phyloP scores from a whole-genome alignment of 1,140 invertebrate genomes.

The Euborellia annulipes region DNA sequence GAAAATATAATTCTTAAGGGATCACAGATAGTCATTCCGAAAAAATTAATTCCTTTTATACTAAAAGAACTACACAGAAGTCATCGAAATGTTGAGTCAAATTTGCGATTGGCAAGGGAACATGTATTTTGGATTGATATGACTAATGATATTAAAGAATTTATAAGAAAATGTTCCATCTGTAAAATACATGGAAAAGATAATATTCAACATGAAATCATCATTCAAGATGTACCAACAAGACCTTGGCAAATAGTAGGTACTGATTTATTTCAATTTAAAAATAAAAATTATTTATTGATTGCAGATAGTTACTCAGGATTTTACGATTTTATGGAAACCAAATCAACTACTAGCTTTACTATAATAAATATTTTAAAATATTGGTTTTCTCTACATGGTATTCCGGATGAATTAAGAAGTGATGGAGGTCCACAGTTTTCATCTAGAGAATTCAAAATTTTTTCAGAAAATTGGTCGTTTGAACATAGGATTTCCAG shows the following conservation, averaged over 20 bases:
- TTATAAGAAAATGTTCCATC: background rate
- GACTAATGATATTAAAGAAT: conserved; percentile 4
- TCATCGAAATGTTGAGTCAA: no score
- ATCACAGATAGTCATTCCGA: background rate
- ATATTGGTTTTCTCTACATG: conserved; percentile 4
- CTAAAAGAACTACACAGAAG: background rate
- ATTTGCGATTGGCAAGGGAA: no score
- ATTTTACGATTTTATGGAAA: background rate
- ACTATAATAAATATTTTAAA: conserved; percentile 1
- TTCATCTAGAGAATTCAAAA: background rate
- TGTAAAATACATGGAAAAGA: background rate
- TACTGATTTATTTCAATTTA: conserved; percentile 2
- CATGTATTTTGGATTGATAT: conserved; percentile 6
- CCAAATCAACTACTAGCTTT: background rate
- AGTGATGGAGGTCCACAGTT: conserved; percentile 5
- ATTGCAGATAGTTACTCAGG: conserved; percentile 3
- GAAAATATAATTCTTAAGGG: conserved; percentile 6
- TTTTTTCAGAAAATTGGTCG: background rate
- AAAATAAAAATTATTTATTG: conserved; percentile 1
- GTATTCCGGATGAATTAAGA: conserved; percentile 5
- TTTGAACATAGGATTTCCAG: conserved; percentile 3
- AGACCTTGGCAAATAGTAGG: no score
- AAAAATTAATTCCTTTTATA: background rate
- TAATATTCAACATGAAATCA: background rate
- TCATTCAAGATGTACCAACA: background rate